These are phyloP conservation scores for Porites lobata DNA, from an alignment of 92 coral and sea anemone species.

Conservation along the genomic window DNA sequence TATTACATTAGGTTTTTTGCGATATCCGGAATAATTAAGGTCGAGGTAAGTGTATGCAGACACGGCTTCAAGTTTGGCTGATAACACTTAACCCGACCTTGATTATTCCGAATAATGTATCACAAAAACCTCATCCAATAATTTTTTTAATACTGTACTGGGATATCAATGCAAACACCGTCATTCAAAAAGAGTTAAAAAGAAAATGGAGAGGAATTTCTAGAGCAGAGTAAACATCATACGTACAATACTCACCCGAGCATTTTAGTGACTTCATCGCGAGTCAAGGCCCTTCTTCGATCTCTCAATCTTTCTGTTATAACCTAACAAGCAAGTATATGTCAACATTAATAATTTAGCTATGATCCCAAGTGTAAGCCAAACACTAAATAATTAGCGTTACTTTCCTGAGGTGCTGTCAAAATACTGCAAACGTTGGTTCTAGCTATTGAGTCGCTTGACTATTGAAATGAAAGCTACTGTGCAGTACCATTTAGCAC, in stretches of 20 bases:
- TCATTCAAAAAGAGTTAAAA: not conserved
- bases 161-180: not conserved
- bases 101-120: too few relatives aligned
- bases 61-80: too few relatives aligned
- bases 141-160: not conserved
- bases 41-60: too few relatives aligned
- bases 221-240: too few relatives aligned
- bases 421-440: too few relatives aligned
- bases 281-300: conserved; percentile 74
- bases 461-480: too few relatives aligned
- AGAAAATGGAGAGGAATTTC: not conserved
- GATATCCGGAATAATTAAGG: too few relatives aligned
- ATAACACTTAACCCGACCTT: too few relatives aligned
- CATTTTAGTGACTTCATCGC: conserved; percentile 81
- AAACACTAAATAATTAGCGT: not conserved
- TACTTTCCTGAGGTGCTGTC: not conserved
- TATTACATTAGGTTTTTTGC: too few relatives aligned
- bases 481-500: too few relatives aligned
- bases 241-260: conserved; percentile 73
- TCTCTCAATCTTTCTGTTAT: conserved; percentile 87
- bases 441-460: too few relatives aligned
- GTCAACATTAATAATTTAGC: not conserved
- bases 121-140: too few relatives aligned
- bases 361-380: not conserved
- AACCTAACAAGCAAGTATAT: conserved; percentile 58